A percentile compares a stretch with the other conserved stretches of the same genome.
phyloP scores from a whole-genome alignment of 2,888 invertebrate genomes.

The Temnothorax unifasciatus region DNA sequence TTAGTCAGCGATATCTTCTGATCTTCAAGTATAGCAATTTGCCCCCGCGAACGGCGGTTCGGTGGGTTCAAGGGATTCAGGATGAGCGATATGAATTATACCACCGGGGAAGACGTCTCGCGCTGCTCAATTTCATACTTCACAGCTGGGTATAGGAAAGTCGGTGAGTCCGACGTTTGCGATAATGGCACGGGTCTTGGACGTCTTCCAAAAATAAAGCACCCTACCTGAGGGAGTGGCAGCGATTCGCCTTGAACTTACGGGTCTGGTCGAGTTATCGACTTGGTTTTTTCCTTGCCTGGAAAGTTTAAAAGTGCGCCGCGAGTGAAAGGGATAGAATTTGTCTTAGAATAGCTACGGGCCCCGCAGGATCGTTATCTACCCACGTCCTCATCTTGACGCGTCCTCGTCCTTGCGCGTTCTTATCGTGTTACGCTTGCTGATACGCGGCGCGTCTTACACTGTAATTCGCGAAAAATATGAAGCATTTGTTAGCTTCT shows the following conservation, averaged over 20 bases:
- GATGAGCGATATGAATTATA: not conserved
- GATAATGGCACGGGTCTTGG: constrained; percentile 40
- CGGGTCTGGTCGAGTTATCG: constrained; percentile 54
- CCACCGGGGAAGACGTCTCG: not conserved
- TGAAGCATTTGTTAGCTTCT: not conserved
- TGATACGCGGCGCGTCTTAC: not conserved
- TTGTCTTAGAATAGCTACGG: not conserved
- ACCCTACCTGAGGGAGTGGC: constrained; percentile 76
- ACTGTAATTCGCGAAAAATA: not conserved
- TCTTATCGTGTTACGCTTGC: not conserved
- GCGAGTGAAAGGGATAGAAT: not conserved
- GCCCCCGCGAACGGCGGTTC: not conserved
- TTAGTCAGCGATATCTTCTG: not conserved
- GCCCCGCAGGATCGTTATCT: not conserved
- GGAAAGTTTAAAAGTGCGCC: not conserved
- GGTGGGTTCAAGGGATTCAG: not conserved
- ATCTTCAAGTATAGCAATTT: constrained; percentile 2
- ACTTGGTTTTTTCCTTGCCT: constrained; percentile 53
- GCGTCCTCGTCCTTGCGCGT: not conserved
- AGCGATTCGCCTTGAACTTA: constrained; percentile 84
- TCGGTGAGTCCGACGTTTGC: constrained; percentile 31
- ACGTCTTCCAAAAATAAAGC: constrained; percentile 71
- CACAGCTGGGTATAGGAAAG: not conserved
- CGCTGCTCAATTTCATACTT: not conserved
- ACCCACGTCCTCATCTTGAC: not conserved